Percentiles rank a stretch among this genome's conserved stretches.
Conservation (phyloP, 2,888 invertebrate genomes). For the Troglohyphantes excavatus region DNA sequence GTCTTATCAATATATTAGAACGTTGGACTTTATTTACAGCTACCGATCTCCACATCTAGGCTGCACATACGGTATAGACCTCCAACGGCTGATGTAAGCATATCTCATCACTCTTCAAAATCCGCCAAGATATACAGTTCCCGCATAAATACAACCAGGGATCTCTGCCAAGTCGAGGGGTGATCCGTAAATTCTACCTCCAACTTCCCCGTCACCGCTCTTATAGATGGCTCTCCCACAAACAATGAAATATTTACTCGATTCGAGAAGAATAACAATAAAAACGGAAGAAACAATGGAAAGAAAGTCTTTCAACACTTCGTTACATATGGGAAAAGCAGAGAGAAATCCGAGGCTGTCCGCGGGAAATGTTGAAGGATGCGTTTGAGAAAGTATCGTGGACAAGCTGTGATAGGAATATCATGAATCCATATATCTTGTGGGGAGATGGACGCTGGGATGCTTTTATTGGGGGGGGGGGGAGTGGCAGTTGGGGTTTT, state of each 20-base stretch:
- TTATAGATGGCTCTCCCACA: conserved; percentile 14
- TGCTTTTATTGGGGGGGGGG: background rate
- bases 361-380: conserved; percentile 45
- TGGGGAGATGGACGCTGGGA: conserved; percentile 2
- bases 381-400: conserved; percentile 20
- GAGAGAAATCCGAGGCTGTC: conserved; percentile 3
- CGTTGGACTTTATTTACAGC: too few relatives aligned
- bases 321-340: background rate
- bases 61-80: conserved; percentile 4
- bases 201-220: background rate
- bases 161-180: conserved; percentile 14
- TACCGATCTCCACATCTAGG: background rate
- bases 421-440: conserved; percentile 59
- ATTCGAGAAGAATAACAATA: conserved; percentile 48
- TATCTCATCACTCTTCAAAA: conserved; percentile 21
- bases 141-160: conserved; percentile 20
- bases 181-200: conserved; percentile 30
- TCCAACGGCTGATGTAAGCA: conserved; percentile 14
- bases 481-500: conserved; percentile 6
- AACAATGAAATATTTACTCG: conserved; percentile 43
- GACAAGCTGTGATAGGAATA: conserved; percentile 60
- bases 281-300: conserved; percentile 5
- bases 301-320: conserved; percentile 10
- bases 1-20: too few relatives aligned
- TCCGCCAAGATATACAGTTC: background rate